phyloP scores from a whole-genome alignment of 2,797 vertebrate genomes.

The Bovichtus variegatus region DNA sequence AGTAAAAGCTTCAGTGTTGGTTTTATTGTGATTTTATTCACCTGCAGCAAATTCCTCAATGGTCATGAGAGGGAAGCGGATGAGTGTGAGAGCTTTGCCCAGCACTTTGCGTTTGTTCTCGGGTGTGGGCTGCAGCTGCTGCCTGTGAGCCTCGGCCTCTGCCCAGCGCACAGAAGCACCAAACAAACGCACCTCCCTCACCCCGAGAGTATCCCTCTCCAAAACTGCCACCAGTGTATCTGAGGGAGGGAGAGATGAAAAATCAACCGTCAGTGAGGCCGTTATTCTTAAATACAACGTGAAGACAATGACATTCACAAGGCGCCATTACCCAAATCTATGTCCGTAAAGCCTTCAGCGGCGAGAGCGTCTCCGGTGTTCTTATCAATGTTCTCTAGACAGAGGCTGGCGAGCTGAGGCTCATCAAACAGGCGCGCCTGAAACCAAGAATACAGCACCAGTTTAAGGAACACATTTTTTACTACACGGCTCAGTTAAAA shows the following conservation, averaged over 20 bases:
- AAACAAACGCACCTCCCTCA: slow-evolving; percentile 94
- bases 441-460: slow-evolving; percentile 21
- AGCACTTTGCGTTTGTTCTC: slow-evolving; percentile 94
- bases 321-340: slow-evolving; percentile 90
- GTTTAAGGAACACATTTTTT: not conserved
- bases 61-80: slow-evolving; percentile 98
- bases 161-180: slow-evolving; percentile 95
- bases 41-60: slow-evolving; percentile 99
- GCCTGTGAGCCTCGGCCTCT: slow-evolving; percentile 94
- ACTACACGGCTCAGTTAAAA: not conserved
- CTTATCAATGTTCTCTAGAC: slow-evolving; percentile 98
- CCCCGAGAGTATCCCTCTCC: slow-evolving; percentile 96
- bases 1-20: not conserved
- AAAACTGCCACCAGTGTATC: slow-evolving; percentile 92
- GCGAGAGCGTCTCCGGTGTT: slow-evolving; percentile 96
- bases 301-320: not conserved
- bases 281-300: not conserved
- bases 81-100: slow-evolving; percentile 94
- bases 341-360: slow-evolving; percentile 97
- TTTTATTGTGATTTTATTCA: slow-evolving; percentile 63
- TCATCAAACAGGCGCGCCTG: slow-evolving; percentile 97
- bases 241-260: slow-evolving; percentile 49
- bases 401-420: slow-evolving; percentile 96
- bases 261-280: not conserved
- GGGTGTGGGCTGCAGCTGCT: slow-evolving; percentile 92